A percentile compares a stretch with the other conserved stretches of the same genome.
Evolutionary conservation across 2,888 invertebrate species (phyloP).

Genomic region (Ypsolopha scabrella): DNA sequence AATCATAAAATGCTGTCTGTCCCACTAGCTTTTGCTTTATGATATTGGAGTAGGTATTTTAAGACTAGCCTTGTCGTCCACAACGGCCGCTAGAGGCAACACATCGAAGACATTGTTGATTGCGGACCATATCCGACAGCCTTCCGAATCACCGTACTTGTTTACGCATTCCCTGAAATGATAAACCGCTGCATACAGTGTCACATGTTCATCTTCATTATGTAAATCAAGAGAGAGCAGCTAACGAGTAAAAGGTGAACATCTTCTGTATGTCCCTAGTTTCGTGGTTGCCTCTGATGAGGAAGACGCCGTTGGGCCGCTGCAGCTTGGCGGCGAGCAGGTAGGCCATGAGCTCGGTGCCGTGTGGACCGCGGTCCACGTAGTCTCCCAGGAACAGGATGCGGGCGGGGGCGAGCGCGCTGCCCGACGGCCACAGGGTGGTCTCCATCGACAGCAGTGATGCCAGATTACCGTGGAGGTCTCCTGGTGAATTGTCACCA

Average conservation of each 20-base stretch:
- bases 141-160: conserved; percentile 76
- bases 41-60: neutral
- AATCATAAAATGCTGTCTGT: too few relatives aligned
- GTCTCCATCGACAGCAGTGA: conserved; percentile 78
- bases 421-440: conserved; percentile 77
- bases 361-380: conserved; percentile 78
- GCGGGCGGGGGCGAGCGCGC: conserved; percentile 72
- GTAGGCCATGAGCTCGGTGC: conserved; percentile 78
- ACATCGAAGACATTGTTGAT: conserved; percentile 79
- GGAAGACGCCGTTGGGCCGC: conserved; percentile 71
- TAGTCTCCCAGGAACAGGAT: conserved; percentile 82
- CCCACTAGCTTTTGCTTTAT: too few relatives aligned
- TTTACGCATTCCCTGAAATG: conserved; percentile 72
- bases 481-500: conserved; percentile 63
- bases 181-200: neutral
- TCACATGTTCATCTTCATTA: neutral
- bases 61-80: conserved; percentile 73
- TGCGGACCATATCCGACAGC: conserved; percentile 75
- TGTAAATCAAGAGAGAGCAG: too few relatives aligned
- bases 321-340: conserved; percentile 78
- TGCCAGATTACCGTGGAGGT: conserved; percentile 80
- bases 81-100: conserved; percentile 78
- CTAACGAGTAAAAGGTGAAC: conserved; percentile 78
- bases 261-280: conserved; percentile 79
- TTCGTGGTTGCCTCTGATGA: conserved; percentile 83